phyloP scores from a whole-genome alignment of 2,888 invertebrate genomes.

The Xiphydria camelus region DNA sequence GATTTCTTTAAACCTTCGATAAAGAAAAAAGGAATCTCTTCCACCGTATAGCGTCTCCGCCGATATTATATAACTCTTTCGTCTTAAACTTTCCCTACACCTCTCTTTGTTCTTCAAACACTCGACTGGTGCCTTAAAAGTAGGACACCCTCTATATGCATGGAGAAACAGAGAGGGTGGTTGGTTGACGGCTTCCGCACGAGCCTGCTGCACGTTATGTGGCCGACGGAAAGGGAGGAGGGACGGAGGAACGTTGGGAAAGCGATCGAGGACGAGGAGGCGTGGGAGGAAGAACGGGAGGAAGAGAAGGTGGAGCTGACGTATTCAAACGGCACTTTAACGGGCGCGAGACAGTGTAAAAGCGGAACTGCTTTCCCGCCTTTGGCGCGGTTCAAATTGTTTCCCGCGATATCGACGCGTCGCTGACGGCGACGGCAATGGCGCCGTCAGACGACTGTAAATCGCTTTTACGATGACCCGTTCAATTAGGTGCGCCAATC shows the following conservation, averaged over 20 bases:
- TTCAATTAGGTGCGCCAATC: slow-evolving; percentile 21
- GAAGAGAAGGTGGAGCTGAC: slow-evolving; percentile 13
- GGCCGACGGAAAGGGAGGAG: neutral
- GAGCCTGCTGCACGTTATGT: neutral
- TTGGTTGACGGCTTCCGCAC: neutral
- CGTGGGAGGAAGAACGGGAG: slow-evolving; percentile 8
- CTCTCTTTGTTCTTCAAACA: too few species aligned
- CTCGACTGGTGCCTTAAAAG: too few species aligned
- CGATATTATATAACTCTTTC: too few species aligned
- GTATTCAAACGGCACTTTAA: slow-evolving; percentile 25
- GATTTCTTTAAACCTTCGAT: too few species aligned
- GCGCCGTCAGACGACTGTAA: slow-evolving; percentile 13
- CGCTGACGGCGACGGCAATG: too few species aligned
- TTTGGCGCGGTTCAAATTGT: slow-evolving; percentile 14
- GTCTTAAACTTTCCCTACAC: too few species aligned
- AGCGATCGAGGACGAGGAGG: neutral
- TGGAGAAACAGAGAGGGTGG: neutral
- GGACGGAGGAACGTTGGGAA: neutral
- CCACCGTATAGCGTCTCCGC: too few species aligned
- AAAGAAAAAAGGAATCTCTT: too few species aligned
- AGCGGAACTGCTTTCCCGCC: slow-evolving; percentile 18
- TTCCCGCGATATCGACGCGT: slow-evolving; percentile 6
- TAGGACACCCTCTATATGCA: too few species aligned
- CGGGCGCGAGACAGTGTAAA: slow-evolving; percentile 24
- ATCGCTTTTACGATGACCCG: slow-evolving; percentile 21